These are phyloP conservation scores for Tortricodes alternella DNA, from an alignment of 2,888 invertebrate species.

Conservation along the genomic window DNA sequence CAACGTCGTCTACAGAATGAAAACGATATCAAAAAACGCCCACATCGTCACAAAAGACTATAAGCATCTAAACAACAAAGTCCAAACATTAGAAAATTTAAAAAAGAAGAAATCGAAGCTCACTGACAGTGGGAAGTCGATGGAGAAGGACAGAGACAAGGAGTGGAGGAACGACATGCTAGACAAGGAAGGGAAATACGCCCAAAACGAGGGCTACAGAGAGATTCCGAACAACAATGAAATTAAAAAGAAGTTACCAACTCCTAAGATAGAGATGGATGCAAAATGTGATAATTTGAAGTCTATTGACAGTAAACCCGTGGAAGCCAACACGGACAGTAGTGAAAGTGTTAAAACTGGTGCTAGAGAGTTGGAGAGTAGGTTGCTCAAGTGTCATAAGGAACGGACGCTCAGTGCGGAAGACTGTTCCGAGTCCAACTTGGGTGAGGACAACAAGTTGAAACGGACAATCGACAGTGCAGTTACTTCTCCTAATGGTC, in stretches of 20 bases:
- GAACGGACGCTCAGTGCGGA: conserved; percentile 72
- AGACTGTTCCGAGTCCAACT: conserved; percentile 34
- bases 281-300: conserved; percentile 67
- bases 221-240: conserved; percentile 71
- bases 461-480: conserved; percentile 78
- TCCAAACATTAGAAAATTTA: conserved; percentile 57
- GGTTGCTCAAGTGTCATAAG: conserved; percentile 67
- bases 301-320: conserved; percentile 65
- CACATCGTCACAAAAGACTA: conserved; percentile 78
- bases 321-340: conserved; percentile 64
- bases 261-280: conserved; percentile 64
- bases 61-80: conserved; percentile 64
- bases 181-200: conserved; percentile 80
- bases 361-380: conserved; percentile 70
- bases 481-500: conserved; percentile 82
- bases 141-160: conserved; percentile 71
- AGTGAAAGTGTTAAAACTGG: conserved; percentile 58
- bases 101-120: conserved; percentile 75
- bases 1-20: conserved; percentile 74
- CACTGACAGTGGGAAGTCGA: conserved; percentile 54
- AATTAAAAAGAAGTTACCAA: conserved; percentile 73
- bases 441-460: conserved; percentile 49
- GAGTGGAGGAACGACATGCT: conserved; percentile 83
- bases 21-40: conserved; percentile 75
- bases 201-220: conserved; percentile 79